These are phyloP conservation scores for Atrina japonica DNA, from an alignment of 2,888 invertebrate species.

Conservation along the genomic window DNA sequence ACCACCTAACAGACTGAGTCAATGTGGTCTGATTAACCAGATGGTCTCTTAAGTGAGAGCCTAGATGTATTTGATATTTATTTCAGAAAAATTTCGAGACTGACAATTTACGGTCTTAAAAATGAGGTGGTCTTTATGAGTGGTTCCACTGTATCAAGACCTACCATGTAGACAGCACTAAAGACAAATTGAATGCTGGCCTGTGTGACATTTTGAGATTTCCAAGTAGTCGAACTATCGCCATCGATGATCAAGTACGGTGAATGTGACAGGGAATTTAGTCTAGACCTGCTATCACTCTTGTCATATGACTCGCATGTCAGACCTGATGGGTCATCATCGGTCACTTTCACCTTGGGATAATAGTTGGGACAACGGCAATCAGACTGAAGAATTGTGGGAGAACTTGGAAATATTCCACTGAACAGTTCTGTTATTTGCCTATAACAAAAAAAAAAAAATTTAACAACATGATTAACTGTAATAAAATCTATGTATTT, in stretches of 20 bases:
- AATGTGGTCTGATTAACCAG: no score
- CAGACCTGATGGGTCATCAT: slow-evolving; percentile 12
- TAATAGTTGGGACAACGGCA: slow-evolving; percentile 16
- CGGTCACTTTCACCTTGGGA: background rate
- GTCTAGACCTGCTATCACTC: background rate
- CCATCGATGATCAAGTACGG: background rate
- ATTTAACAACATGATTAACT: no score
- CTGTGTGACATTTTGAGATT: background rate
- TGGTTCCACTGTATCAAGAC: background rate
- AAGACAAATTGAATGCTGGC: background rate
- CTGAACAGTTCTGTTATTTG: no score
- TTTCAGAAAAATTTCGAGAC: no score
- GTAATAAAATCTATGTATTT: no score
- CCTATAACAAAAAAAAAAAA: no score
- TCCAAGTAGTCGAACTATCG: background rate
- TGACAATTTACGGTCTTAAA: no score
- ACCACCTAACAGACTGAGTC: no score
- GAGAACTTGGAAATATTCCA: no score
- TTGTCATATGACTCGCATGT: background rate
- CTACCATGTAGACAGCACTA: slow-evolving; percentile 11
- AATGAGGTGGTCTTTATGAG: no score
- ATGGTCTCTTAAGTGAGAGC: no score
- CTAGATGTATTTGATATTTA: no score
- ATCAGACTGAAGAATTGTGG: background rate
- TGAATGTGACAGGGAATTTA: background rate